Base-by-base conservation (phyloP, 2,888 invertebrate species). In the Iphiclides podalirius region DNA sequence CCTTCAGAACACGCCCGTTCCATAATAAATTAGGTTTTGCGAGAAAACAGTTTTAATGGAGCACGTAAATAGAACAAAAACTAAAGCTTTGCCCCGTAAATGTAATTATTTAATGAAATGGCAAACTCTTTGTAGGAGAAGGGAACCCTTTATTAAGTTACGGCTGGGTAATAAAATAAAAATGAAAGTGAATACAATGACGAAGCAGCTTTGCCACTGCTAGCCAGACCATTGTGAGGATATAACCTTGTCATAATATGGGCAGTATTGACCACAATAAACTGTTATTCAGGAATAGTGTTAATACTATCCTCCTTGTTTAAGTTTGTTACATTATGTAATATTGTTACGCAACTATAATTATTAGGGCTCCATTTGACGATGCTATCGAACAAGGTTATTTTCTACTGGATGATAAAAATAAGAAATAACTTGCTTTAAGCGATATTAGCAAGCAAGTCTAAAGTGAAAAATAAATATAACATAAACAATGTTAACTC, bases 101-200 rank as follows among this genome's bases (percentile, higher is more conserved):
- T 76, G 75, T 76, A 74, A 69, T 62, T 82, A 81, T 79, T 79
- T 75, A 77, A 79, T 78, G 73, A 77, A 80, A 82, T 67, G 64
- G 70, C 74, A 72, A 76, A 77, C 74, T 75, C 79, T 84, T 83
- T 83, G 81, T 74, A 70, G 65, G 57, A 52, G 64, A 69, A 61
- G 66, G 72, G 67, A 71, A 66, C 69, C 66, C 71, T 79, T 81
- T 83, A 84, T 84, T 83, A 75, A 66, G 77, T 86, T 84, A 83
- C 64, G 33, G 67, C 67, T 67, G 72, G 68, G 65, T 71, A 82
- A 78, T 78, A 76, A 80, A 80, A 80, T 75, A 79, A 77, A 74
- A 80, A 38, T 20, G 23, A 38, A 12, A 28, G 14, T 4, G 33
- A 16, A n/a, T 41, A 38, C 51, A 41, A 16, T 26, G 23, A 17